Evolutionary conservation across 1,140 invertebrate genomes (phyloP).

Genomic region (Papilio helenus): DNA sequence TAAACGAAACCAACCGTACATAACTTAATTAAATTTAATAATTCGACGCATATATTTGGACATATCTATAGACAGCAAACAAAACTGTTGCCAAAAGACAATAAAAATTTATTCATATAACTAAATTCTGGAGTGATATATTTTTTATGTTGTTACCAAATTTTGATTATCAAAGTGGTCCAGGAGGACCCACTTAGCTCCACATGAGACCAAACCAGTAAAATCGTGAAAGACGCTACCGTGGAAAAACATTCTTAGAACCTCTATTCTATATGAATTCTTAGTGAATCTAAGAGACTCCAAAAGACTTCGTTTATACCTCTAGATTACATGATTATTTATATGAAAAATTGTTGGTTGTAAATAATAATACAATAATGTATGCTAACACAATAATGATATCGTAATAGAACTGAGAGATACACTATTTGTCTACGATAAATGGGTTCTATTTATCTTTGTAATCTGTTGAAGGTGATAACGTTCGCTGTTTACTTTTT

Average conservation of each 20-base stretch:
- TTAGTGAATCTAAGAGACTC: background rate
- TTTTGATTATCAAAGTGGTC: too few relatives aligned
- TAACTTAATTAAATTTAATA: background rate
- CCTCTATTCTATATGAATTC: too few relatives aligned
- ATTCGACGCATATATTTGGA: background rate
- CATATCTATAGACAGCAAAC: background rate
- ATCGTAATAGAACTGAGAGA: background rate
- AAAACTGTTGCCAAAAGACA: too few relatives aligned
- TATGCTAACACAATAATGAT: conserved; percentile 8
- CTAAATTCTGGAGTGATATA: too few relatives aligned
- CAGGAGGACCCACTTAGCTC: too few relatives aligned
- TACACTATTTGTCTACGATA: conserved; percentile 19
- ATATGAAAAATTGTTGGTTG: background rate
- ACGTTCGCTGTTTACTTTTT: background rate
- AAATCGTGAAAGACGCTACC: too few relatives aligned
- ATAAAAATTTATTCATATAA: too few relatives aligned
- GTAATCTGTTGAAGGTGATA: conserved; percentile 20
- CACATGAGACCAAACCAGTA: too few relatives aligned
- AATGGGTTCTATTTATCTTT: conserved; percentile 13
- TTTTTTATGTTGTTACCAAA: too few relatives aligned
- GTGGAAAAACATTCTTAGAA: too few relatives aligned
- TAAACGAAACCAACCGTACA: background rate
- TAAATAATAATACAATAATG: background rate
- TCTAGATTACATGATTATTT: background rate
- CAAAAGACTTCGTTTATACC: background rate